Percentiles rank a stretch among this genome's conserved stretches.
Evolutionary conservation across 2,888 invertebrate genomes (phyloP).

Genomic region (Halictus quadricinctus): DNA sequence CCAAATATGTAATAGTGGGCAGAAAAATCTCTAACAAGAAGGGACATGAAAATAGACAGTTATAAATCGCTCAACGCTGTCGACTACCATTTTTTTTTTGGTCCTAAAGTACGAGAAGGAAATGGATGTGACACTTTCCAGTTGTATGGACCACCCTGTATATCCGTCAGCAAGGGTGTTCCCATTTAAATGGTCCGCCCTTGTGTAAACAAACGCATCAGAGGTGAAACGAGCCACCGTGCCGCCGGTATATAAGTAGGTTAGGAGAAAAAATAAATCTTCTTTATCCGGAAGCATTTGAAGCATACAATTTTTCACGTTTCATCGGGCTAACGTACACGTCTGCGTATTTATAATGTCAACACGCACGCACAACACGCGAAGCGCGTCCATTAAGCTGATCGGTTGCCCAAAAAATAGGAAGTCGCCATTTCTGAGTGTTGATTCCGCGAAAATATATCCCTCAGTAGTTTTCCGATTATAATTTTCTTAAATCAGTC

Average conservation of each 20-base stretch:
- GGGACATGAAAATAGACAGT: background rate
- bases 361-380: background rate
- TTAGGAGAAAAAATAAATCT: slow-evolving; percentile 19
- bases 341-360: slow-evolving; percentile 14
- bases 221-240: slow-evolving; percentile 21
- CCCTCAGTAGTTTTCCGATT: background rate
- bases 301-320: slow-evolving; percentile 18
- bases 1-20: background rate
- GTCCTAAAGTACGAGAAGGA: background rate
- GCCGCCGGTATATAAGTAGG: slow-evolving; percentile 10
- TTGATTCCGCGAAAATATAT: background rate
- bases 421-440: background rate
- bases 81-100: background rate
- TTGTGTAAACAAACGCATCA: slow-evolving; percentile 16
- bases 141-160: slow-evolving; percentile 6
- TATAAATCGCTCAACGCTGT: slow-evolving; percentile 2
- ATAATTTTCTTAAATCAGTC: background rate
- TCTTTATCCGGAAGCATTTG: slow-evolving; percentile 18
- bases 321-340: slow-evolving; percentile 10
- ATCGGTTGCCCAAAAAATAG: background rate
- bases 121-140: slow-evolving; percentile 1
- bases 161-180: slow-evolving; percentile 10
- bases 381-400: background rate
- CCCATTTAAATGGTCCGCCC: slow-evolving; percentile 19
- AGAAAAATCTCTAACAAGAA: background rate